Base-by-base conservation (phyloP, 2,888 invertebrate species). In the Zaprionus obscuricornis region DNA sequence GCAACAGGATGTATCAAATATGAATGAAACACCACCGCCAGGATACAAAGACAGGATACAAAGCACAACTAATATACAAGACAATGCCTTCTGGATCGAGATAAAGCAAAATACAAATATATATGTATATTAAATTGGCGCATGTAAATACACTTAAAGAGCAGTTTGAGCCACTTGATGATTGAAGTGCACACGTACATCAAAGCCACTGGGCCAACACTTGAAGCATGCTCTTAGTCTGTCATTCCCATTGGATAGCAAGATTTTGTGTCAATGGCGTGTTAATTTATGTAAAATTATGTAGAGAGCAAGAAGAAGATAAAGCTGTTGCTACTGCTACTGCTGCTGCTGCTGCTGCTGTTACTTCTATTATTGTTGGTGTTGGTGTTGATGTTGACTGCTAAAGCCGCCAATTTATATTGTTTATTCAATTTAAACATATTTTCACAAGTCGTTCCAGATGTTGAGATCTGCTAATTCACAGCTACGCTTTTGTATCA, bases 281-380 rank as follows among this genome's bases (percentile, higher is more conserved):
- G 24, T 39, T 54, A 72, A 75, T 75, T 83, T 75, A 74, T 76
- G 57, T 42, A 33, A 49, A 58, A 74, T 66, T 60, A 55, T 81
- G 60, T 73, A 52, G 55, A 39, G 27, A 55, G 58, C 47, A 33
- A 29, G 16, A 24, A 49, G 47, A 14, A 31, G 17, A 13, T 16
- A 11, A n/a, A n/a, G n/a, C n/a, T n/a, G n/a, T n/a, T n/a, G n/a
- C n/a, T n/a, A n/a, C n/a, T n/a, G n/a, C n/a, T n/a, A n/a, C n/a
- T n/a, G n/a, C n/a, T n/a, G n/a, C n/a, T n/a, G n/a, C n/a, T n/a
- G n/a, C n/a, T n/a, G n/a, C n/a, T n/a, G n/a, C n/a, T n/a, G n/a
- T n/a, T n/a, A n/a, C n/a, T n/a, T n/a, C n/a, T n/a, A n/a, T n/a
- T n/a, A n/a, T n/a, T n/a, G n/a, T n/a, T n/a, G n/a, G n/a, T n/a